Conservation (phyloP, 2,888 invertebrate species). For the Odontomyia ornata region DNA sequence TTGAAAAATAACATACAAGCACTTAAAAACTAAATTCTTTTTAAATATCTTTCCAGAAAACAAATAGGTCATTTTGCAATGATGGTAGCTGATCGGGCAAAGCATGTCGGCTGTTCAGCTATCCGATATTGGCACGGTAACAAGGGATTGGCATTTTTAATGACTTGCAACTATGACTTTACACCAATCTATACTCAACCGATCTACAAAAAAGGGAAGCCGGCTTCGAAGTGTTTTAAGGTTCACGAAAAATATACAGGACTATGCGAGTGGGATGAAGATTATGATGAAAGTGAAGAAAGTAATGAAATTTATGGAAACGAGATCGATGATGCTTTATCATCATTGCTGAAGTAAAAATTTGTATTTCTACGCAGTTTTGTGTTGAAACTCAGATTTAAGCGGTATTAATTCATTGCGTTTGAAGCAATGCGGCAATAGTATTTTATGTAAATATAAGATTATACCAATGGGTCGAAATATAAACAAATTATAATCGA, state of each 20-base stretch:
- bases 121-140: constrained; percentile 54
- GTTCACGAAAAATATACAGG: constrained; percentile 57
- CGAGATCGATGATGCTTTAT: constrained; percentile 52
- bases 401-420: not conserved
- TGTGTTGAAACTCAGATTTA: not conserved
- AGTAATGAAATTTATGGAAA: constrained; percentile 53
- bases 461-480: not conserved
- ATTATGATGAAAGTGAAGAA: constrained; percentile 56
- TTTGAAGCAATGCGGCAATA: constrained; percentile 20
- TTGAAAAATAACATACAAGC: no score
- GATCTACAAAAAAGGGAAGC: constrained; percentile 57
- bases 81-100: constrained; percentile 59
- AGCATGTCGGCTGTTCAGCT: constrained; percentile 60
- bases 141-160: constrained; percentile 54
- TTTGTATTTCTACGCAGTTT: not conserved
- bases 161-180: constrained; percentile 62
- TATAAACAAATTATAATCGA: not conserved
- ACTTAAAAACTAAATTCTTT: no score
- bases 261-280: constrained; percentile 58
- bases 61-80: constrained; percentile 61
- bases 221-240: constrained; percentile 57
- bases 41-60: constrained; percentile 54
- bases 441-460: constrained; percentile 9
- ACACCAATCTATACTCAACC: constrained; percentile 58
- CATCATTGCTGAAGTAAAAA: constrained; percentile 12